phyloP scores from a whole-genome alignment of 2,113 vertebrate species.

The Mustela lutreola region DNA sequence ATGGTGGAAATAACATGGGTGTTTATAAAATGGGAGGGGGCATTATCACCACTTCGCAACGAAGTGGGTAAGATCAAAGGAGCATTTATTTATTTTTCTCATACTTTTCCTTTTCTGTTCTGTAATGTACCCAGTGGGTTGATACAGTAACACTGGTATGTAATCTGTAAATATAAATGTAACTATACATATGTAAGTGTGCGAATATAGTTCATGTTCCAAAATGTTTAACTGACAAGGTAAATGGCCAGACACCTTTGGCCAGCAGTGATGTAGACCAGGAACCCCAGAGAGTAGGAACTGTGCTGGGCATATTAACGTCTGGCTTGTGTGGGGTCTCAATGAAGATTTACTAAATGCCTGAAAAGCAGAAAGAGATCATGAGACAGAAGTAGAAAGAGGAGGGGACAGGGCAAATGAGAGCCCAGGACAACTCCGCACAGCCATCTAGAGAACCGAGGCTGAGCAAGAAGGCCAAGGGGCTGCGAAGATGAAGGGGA shows the following conservation, averaged over 20 bases:
- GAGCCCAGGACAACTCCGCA: background rate
- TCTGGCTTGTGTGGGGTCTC: background rate
- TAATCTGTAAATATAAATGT: constrained; percentile 15
- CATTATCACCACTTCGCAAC: background rate
- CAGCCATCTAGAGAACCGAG: background rate
- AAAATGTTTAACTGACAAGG: background rate
- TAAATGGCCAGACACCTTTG: background rate
- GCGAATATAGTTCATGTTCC: background rate
- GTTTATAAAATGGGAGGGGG: background rate
- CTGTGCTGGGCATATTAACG: background rate
- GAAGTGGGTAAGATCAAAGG: background rate
- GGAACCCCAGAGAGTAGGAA: background rate
- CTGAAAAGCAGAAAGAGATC: background rate
- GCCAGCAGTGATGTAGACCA: background rate
- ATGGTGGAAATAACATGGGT: background rate
- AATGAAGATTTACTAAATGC: background rate
- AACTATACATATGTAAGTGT: background rate
- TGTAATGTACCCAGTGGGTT: background rate
- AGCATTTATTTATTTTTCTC: constrained; percentile 12
- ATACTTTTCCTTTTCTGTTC: constrained; percentile 23
- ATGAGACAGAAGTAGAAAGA: background rate
- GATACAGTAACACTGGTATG: background rate
- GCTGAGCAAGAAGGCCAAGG: background rate
- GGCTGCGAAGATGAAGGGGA: background rate
- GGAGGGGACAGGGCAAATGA: background rate